These are phyloP conservation scores for Drosophila subpulchrella DNA, from an alignment of 1,140 invertebrate genomes.

Conservation along the genomic window DNA sequence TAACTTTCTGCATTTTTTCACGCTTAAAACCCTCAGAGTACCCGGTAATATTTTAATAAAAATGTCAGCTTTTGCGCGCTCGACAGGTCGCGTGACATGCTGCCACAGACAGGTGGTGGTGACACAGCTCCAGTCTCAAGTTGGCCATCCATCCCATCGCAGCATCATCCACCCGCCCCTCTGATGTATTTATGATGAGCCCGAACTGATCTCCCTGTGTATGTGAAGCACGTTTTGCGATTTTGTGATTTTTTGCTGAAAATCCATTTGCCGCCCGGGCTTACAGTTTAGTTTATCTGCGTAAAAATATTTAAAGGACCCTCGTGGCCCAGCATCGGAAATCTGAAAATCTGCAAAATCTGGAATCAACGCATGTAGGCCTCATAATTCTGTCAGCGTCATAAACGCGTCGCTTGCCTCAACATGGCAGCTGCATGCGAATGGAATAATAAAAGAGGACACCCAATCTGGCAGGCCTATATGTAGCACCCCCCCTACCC, in stretches of 20 bases:
- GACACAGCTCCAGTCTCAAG: constrained; percentile 52
- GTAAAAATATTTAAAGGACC: constrained; percentile 80
- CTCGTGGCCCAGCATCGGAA: constrained; percentile 62
- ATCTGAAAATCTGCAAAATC: constrained; percentile 75
- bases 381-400: constrained; percentile 82
- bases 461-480: constrained; percentile 42
- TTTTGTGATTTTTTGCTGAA: constrained; percentile 75
- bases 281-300: constrained; percentile 80
- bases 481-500: neutral
- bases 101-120: constrained; percentile 71
- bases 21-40: constrained; percentile 34
- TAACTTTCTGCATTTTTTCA: neutral
- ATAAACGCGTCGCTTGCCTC: constrained; percentile 79
- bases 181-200: constrained; percentile 82
- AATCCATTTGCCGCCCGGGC: constrained; percentile 73
- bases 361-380: constrained; percentile 81
- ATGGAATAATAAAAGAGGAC: constrained; percentile 76
- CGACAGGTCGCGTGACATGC: constrained; percentile 80
- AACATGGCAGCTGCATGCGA: constrained; percentile 77
- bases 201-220: constrained; percentile 34
- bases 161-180: constrained; percentile 4
- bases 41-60: constrained; percentile 82
- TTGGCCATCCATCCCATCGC: constrained; percentile 16
- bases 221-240: constrained; percentile 82
- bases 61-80: constrained; percentile 76